These are phyloP conservation scores for Oryzias dopingdopingensis DNA, from an alignment of 2,797 vertebrate species.

Conservation along the genomic window DNA sequence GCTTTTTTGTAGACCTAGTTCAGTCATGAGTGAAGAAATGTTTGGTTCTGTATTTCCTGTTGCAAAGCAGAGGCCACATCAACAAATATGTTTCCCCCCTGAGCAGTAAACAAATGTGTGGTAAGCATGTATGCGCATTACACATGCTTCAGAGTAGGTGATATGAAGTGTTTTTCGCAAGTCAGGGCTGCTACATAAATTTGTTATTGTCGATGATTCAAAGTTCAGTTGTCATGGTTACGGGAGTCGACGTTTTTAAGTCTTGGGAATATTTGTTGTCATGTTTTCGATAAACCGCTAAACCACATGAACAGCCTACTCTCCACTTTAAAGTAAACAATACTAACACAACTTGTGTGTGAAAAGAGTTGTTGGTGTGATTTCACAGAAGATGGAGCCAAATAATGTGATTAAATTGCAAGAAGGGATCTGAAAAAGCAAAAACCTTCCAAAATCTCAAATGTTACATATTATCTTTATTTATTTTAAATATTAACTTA, in stretches of 20 bases:
- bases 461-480: too few species aligned
- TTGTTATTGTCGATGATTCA: not conserved
- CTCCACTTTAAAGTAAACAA: too few species aligned
- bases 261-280: not conserved
- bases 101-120: slow-evolving; percentile 6
- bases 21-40: slow-evolving; percentile 5
- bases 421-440: too few species aligned
- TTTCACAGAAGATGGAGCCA: too few species aligned
- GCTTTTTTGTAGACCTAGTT: slow-evolving; percentile 5
- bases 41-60: slow-evolving; percentile 10
- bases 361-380: too few species aligned
- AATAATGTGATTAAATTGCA: too few species aligned
- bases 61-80: slow-evolving; percentile 4
- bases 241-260: not conserved
- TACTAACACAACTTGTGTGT: too few species aligned
- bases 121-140: not conserved
- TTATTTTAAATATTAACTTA: too few species aligned
- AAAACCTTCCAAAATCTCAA: too few species aligned
- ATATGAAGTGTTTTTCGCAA: not conserved
- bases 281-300: too few species aligned
- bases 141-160: slow-evolving; percentile 8
- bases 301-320: too few species aligned
- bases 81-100: slow-evolving; percentile 1
- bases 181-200: slow-evolving; percentile 5
- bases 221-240: not conserved